Base-by-base conservation (phyloP, 2,888 invertebrate species). In the Trichacis sp. region DNA sequence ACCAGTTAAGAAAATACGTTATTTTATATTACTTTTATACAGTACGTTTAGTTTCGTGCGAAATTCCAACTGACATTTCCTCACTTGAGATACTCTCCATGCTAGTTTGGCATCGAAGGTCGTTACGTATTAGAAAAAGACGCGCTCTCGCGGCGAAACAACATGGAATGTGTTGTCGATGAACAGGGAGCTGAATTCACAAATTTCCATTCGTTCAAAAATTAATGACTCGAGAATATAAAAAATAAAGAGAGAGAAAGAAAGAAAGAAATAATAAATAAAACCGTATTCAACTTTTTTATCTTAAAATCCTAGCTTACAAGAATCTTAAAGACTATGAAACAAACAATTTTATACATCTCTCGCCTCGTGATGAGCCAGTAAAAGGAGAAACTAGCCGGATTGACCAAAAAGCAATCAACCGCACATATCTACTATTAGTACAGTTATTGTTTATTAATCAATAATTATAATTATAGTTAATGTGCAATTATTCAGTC, bases 311-410 rank as follows among this genome's bases (percentile, higher is more conserved):
- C 49, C 47, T 54, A 59, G 48, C 49, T 59, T 63, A 63, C 50
- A 50, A 71, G 65, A 60, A 69, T 58, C 76, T 75, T 76, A 76
- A 70, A 47, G 69, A 73, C 73, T 73, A 77, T 56, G 64, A 73
- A 75, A 76, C 72, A 71, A 77, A 76, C 69, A 72, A 74, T 77
- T 78, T 77, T 77, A 73, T 77, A 76, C 77, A 77, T 65, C 73
- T 71, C n/a, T n/a, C 70, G 69, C 60, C 61, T 66, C 67, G 57
- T 56, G 65, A 47, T 43, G 59, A 53, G 38, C 51, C 54, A 56
- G 45, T 14, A 63, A 49, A 52, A 62, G 65, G 65, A 36, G 36
- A 36, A 40, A 33, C 33, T 33, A 2, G n/a, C 33, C 33, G 33
- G n/a, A 33, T 33, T 33, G 15, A 40, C 2, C 3, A 40, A 60